These are phyloP conservation scores for Autographa gamma DNA, from an alignment of 2,888 invertebrate genomes.

Conservation along the genomic window DNA sequence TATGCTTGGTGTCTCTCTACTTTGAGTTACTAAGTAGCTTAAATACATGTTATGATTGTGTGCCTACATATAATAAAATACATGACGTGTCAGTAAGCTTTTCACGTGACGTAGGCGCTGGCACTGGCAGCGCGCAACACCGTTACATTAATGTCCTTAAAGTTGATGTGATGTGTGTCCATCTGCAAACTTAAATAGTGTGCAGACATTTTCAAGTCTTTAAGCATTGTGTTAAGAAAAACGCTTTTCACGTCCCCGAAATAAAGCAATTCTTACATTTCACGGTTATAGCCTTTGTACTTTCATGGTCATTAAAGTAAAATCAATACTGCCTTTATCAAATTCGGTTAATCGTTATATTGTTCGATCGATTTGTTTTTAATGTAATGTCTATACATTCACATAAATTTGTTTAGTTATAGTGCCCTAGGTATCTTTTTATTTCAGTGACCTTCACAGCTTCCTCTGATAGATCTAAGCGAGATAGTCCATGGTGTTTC, in stretches of 20 bases:
- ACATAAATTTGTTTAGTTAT: background rate
- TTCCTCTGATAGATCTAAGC: background rate
- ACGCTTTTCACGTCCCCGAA: background rate
- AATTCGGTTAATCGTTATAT: background rate
- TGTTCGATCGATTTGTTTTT: background rate
- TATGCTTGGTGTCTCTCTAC: background rate
- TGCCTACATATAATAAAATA: background rate
- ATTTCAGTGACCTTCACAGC: background rate
- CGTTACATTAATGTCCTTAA: conserved; percentile 32
- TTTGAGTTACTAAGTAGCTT: too few relatives aligned
- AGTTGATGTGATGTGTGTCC: background rate
- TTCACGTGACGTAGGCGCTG: conserved; percentile 18
- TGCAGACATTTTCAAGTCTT: background rate
- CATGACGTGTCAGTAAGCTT: conserved; percentile 3
- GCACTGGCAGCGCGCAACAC: conserved; percentile 16
- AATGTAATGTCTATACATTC: background rate
- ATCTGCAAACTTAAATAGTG: background rate
- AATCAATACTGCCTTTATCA: background rate
- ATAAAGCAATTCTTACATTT: background rate
- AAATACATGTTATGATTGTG: background rate
- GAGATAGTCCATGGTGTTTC: conserved; percentile 1
- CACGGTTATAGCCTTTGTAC: background rate
- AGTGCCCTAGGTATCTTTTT: background rate
- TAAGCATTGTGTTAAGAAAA: background rate
- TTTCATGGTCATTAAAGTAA: background rate